phyloP scores from a whole-genome alignment of 2,797 vertebrate genomes.

The Nannoperca australis region DNA sequence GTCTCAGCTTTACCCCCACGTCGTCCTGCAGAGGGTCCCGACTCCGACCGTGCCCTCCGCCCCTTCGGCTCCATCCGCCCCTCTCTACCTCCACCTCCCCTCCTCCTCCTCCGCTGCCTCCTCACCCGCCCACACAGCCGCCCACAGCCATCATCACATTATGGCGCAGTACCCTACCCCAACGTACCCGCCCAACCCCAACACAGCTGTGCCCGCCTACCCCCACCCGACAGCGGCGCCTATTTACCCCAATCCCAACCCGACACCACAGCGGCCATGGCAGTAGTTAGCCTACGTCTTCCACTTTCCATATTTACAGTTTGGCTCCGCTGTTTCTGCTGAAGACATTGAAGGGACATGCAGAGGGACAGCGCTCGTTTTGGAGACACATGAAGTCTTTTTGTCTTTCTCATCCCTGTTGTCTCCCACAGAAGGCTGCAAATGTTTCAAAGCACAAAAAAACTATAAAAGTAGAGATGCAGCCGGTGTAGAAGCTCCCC shows the following conservation, averaged over 20 bases:
- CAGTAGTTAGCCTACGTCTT: conserved; percentile 58
- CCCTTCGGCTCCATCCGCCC: conserved; percentile 74
- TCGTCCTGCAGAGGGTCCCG: conserved; percentile 84
- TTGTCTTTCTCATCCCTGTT: conserved; percentile 15
- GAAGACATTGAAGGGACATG: not conserved
- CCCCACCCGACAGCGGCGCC: conserved; percentile 67
- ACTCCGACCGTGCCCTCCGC: conserved; percentile 78
- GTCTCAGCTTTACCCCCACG: conserved; percentile 84
- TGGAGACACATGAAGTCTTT: conserved; percentile 22
- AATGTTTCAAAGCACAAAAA: conserved; percentile 6
- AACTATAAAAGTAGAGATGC: conserved; percentile 19
- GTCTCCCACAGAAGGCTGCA: conserved; percentile 20
- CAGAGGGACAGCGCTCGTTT: not conserved
- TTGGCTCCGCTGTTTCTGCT: not conserved
- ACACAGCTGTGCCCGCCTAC: conserved; percentile 58
- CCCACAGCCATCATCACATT: conserved; percentile 57
- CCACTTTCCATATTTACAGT: not conserved
- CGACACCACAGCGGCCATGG: conserved; percentile 77
- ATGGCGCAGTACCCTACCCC: conserved; percentile 75
- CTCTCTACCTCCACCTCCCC: conserved; percentile 76
- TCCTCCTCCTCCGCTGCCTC: conserved; percentile 64
- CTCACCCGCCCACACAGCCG: conserved; percentile 53
- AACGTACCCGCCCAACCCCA: conserved; percentile 73
- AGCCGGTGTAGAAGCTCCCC: conserved; percentile 15
- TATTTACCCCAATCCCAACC: conserved; percentile 78